These are phyloP conservation scores for Asobara japonica DNA, from an alignment of 1,140 invertebrate species.

Conservation along the genomic window DNA sequence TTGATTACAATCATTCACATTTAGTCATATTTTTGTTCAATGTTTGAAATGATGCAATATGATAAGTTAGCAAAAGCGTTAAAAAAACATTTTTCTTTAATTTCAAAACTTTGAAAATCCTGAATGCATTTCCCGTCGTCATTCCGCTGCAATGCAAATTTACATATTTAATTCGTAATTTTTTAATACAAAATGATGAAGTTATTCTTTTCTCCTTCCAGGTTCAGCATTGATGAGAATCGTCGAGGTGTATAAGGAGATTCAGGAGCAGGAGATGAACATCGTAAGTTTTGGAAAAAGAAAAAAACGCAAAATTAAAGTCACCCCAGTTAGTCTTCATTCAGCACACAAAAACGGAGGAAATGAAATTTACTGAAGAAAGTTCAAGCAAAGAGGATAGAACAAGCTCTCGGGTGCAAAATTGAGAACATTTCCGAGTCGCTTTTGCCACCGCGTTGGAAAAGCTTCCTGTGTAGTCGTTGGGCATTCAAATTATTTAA, in stretches of 20 bases:
- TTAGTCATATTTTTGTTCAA: too few species aligned
- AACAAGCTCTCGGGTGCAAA: not conserved
- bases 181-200: too few species aligned
- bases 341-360: not conserved
- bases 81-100: too few species aligned
- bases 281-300: slow-evolving; percentile 77
- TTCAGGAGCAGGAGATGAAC: slow-evolving; percentile 92
- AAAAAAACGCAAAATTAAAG: not conserved
- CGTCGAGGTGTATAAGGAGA: slow-evolving; percentile 90
- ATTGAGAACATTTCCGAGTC: not conserved
- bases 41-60: too few species aligned
- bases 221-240: slow-evolving; percentile 90
- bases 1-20: too few species aligned
- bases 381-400: not conserved
- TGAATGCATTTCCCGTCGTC: too few species aligned
- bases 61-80: too few species aligned
- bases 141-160: too few species aligned
- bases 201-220: slow-evolving; percentile 70
- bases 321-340: not conserved
- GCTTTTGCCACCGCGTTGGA: not conserved
- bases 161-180: too few species aligned
- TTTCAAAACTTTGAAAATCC: too few species aligned
- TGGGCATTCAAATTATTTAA: slow-evolving; percentile 54
- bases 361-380: slow-evolving; percentile 17
- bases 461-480: not conserved